Percentiles rank a stretch among this genome's conserved stretches.
Conservation (phyloP, 2,797 vertebrate genomes). For the Chelmon rostratus region DNA sequence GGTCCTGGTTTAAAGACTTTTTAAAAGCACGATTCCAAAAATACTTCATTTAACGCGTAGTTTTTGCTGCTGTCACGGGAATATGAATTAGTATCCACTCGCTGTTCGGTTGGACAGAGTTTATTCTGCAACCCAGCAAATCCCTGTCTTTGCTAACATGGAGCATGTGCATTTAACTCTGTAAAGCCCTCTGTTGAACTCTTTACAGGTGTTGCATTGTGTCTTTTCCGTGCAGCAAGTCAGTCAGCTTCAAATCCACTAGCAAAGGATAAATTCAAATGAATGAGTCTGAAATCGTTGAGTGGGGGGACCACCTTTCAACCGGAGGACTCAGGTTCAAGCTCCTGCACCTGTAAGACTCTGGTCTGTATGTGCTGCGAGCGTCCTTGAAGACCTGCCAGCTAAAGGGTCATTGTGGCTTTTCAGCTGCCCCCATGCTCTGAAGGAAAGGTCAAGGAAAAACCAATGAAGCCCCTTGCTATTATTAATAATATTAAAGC, state of each 20-base stretch:
- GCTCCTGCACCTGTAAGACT: constrained; percentile 37
- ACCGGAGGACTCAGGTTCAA: constrained; percentile 21
- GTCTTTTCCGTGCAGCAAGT: not conserved
- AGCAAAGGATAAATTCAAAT: constrained; percentile 47
- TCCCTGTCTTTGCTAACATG: not conserved
- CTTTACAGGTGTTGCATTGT: constrained; percentile 16
- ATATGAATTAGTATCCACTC: constrained; percentile 16
- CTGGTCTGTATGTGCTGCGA: not conserved
- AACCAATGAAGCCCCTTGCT: constrained; percentile 9
- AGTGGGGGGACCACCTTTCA: constrained; percentile 29
- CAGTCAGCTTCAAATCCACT: constrained; percentile 29
- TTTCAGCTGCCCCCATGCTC: constrained; percentile 20
- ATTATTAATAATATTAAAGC: constrained; percentile 5
- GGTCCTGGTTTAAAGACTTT: constrained; percentile 17
- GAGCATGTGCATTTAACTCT: not conserved
- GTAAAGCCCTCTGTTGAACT: not conserved
- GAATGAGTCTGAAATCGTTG: constrained; percentile 26
- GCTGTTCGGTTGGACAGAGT: constrained; percentile 8
- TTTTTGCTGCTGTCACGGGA: constrained; percentile 2
- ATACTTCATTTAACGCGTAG: not conserved
- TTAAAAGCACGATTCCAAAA: not conserved
- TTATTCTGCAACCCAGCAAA: not conserved
- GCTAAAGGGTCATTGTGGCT: constrained; percentile 16
- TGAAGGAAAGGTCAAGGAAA: not conserved
- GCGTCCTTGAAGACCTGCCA: constrained; percentile 47